A percentile compares a stretch with the other conserved stretches of the same genome.
Evolutionary conservation across 2,888 invertebrate genomes (phyloP).

Genomic region (Incurvaria masculella): DNA sequence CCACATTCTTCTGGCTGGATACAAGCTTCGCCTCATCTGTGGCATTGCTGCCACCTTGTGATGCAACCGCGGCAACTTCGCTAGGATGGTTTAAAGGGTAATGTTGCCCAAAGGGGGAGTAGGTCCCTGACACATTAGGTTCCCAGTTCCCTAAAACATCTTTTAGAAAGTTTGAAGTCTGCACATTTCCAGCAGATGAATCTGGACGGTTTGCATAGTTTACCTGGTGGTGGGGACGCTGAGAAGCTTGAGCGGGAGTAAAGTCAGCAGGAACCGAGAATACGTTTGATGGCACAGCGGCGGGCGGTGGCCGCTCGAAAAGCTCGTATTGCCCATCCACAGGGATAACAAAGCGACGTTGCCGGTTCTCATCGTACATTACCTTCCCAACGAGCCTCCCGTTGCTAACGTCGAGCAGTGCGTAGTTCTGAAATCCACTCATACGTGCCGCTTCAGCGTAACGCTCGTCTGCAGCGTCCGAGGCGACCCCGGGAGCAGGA

Average conservation of each 20-base stretch:
- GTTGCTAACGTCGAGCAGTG: slow-evolving; percentile 45
- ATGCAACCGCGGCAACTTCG: slow-evolving; percentile 33
- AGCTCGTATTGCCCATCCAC: slow-evolving; percentile 47
- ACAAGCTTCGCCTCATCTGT: slow-evolving; percentile 22
- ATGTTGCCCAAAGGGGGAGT: slow-evolving; percentile 68
- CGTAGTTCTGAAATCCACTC: slow-evolving; percentile 34
- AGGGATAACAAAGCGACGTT: slow-evolving; percentile 40
- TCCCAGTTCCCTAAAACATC: slow-evolving; percentile 71
- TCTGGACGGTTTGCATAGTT: slow-evolving; percentile 24
- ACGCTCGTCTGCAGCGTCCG: not conserved
- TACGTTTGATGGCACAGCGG: slow-evolving; percentile 31
- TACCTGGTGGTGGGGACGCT: slow-evolving; percentile 24
- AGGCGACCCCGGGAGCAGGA: not conserved
- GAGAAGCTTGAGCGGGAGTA: slow-evolving; percentile 26
- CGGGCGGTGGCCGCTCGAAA: slow-evolving; percentile 37
- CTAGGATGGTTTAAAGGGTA: slow-evolving; percentile 52
- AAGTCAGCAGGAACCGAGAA: slow-evolving; percentile 45
- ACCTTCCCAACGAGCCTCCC: slow-evolving; percentile 40
- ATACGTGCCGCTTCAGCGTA: slow-evolving; percentile 26
- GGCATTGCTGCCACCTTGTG: slow-evolving; percentile 25
- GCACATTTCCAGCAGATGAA: slow-evolving; percentile 26
- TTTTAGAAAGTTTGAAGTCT: slow-evolving; percentile 60
- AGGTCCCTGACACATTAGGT: slow-evolving; percentile 69
- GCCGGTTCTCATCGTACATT: slow-evolving; percentile 47
- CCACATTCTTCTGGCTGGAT: slow-evolving; percentile 22